Base-by-base conservation (phyloP, 2,888 invertebrate species). In the Herminia tarsipennalis region DNA sequence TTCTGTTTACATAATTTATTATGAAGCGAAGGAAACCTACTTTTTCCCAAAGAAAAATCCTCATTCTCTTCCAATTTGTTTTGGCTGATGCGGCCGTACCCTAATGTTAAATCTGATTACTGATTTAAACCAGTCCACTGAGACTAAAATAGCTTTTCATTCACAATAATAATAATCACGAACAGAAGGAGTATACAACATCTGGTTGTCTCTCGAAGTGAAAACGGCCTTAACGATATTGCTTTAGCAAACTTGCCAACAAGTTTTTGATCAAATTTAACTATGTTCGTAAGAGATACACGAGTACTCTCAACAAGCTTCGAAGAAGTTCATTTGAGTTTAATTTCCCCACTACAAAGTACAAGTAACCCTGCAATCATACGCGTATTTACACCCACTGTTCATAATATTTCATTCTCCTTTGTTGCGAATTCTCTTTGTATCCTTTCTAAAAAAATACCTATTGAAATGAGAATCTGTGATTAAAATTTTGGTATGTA, bases 181-280 rank as follows among this genome's bases (percentile, higher is more conserved):
- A 39, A 38, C 27, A 34, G 42, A 22, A 24, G 14, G 17, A 8
- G 5, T 13, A 22, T 1, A 6, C 17, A 25, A 33, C 40, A 46
- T 45, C 52, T 56, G 42, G 52, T 47, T 56, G 41, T 62, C 53
- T 47, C 52, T 48, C 5, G 36, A 46, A 38, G 46, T 35, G 46
- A 48, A 57, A 67, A 66, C 60, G 52, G 52, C 48, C 46, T 18
- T 50, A 65, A 66, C 55, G 41, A 61, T 64, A 72, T 62, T 60
- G 49, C 47, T 46, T 34, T 20, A 24, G 33, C 35, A 22, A n/a
- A 71, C 55, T 67, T 65, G 45, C n/a, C 43, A 59, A 59, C 55
- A 56, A 69, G 51, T 56, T 66, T 66, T 51, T 62, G 51, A 66
- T 66, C 41, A 56, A 66, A 66, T 61, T 56, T 36, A 53, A 56